Percentiles rank a stretch among this genome's conserved stretches.
These are phyloP conservation scores for Sabatieria punctata DNA, from an alignment of 2,888 invertebrate species.

Conservation along the genomic window DNA sequence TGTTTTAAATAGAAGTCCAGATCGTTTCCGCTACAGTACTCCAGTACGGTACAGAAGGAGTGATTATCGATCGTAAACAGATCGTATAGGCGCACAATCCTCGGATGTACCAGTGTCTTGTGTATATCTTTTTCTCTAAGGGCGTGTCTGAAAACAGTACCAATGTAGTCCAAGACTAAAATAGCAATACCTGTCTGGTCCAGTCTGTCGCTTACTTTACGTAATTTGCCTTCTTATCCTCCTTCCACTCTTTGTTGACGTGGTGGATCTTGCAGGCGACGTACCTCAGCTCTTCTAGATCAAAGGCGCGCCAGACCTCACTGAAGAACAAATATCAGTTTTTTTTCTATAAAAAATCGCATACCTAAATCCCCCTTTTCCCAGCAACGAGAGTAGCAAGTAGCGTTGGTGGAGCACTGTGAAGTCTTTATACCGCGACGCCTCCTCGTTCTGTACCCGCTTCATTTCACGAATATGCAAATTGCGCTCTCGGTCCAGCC, in stretches of 20 bases:
- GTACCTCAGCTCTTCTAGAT: constrained; percentile 94
- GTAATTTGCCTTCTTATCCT: constrained; percentile 99
- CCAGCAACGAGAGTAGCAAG: constrained; percentile 83
- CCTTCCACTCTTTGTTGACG: constrained; percentile 99
- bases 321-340: constrained; percentile 39
- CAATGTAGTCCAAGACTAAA: neutral
- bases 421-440: constrained; percentile 84
- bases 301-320: constrained; percentile 54
- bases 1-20: constrained; percentile 99
- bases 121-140: constrained; percentile 98
- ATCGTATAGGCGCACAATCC: constrained; percentile 95
- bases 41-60: constrained; percentile 98
- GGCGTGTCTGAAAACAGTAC: constrained; percentile 57
- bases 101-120: constrained; percentile 92
- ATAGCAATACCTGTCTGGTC: neutral
- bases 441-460: constrained; percentile 96
- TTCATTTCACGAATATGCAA: constrained; percentile 95
- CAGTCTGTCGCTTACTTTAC: constrained; percentile 60
- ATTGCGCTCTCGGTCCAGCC: constrained; percentile 89
- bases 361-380: constrained; percentile 51
- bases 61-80: constrained; percentile 99
- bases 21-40: constrained; percentile 99
- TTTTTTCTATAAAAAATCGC: no score
- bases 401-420: constrained; percentile 80
- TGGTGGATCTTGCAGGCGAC: constrained; percentile 99